Conservation (phyloP, 2,113 vertebrate species). For the Hydropotes inermis region DNA sequence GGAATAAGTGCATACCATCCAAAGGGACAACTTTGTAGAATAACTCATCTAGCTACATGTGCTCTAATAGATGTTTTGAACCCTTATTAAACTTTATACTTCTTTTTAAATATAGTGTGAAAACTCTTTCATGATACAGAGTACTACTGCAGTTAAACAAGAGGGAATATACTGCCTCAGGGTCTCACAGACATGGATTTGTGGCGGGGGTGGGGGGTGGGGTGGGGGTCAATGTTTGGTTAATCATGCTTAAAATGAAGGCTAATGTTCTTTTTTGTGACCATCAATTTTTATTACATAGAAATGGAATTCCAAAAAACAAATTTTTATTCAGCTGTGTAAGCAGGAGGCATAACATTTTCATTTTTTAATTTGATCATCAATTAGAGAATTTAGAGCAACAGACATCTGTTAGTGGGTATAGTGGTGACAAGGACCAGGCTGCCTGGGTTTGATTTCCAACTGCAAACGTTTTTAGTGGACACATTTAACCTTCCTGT, state of each 20-base stretch:
- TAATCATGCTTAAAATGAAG: not conserved
- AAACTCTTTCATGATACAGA: not conserved
- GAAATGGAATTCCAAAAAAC: not conserved
- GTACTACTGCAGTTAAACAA: not conserved
- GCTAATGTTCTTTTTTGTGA: not conserved
- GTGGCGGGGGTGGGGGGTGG: rapidly evolving
- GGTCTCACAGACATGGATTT: not conserved
- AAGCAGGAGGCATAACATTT: not conserved
- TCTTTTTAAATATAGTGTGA: not conserved
- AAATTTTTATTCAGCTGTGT: not conserved
- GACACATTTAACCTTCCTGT: not conserved
- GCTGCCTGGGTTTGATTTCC: not conserved
- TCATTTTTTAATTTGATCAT: conserved; percentile 5
- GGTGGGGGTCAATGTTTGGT: not conserved
- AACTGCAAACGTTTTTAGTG: not conserved
- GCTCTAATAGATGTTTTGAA: not conserved
- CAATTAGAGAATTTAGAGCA: not conserved
- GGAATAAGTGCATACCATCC: not conserved
- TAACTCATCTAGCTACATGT: not conserved
- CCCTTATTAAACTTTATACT: not conserved
- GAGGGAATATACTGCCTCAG: not conserved
- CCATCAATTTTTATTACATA: not conserved
- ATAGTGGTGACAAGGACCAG: not conserved
- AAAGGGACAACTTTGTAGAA: not conserved
- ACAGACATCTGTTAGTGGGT: not conserved